Percentiles rank a stretch among this genome's conserved stretches.
Evolutionary conservation across 2,113 vertebrate species (phyloP).

Genomic region (Oophaga pumilio): DNA sequence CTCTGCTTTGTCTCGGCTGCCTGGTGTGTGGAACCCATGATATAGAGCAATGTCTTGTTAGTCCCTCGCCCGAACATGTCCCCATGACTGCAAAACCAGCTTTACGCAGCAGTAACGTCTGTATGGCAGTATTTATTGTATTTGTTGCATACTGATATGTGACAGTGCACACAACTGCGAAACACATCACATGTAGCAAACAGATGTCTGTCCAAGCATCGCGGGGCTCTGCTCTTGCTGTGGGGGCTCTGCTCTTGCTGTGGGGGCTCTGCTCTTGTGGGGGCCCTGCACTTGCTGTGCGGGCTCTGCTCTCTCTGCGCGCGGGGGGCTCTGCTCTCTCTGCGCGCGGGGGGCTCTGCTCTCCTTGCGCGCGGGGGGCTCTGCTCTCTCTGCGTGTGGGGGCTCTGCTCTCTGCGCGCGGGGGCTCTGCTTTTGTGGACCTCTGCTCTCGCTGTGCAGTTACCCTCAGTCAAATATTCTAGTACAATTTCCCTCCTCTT

Average conservation of each 20-base stretch:
- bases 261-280: too few relatives aligned
- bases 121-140: conserved; percentile 35
- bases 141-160: conserved; percentile 23
- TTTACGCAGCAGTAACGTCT: not conserved
- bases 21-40: conserved; percentile 10
- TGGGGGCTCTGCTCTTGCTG: too few relatives aligned
- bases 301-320: too few relatives aligned
- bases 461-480: not conserved
- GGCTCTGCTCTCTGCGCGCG: too few relatives aligned
- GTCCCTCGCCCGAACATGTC: not conserved
- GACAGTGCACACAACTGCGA: not conserved
- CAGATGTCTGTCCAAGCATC: not conserved
- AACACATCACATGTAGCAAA: not conserved
- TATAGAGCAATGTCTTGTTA: not conserved
- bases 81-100: conserved; percentile 26
- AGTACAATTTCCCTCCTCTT: not conserved
- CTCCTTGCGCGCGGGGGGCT: too few relatives aligned
- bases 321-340: too few relatives aligned
- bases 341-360: too few relatives aligned
- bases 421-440: too few relatives aligned
- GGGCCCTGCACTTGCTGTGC: too few relatives aligned
- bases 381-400: too few relatives aligned
- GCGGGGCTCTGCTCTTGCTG: too few relatives aligned
- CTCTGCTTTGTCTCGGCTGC: not conserved
- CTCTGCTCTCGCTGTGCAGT: not conserved